phyloP scores from a whole-genome alignment of 1,140 invertebrate genomes.

The Epicauta chinensis region DNA sequence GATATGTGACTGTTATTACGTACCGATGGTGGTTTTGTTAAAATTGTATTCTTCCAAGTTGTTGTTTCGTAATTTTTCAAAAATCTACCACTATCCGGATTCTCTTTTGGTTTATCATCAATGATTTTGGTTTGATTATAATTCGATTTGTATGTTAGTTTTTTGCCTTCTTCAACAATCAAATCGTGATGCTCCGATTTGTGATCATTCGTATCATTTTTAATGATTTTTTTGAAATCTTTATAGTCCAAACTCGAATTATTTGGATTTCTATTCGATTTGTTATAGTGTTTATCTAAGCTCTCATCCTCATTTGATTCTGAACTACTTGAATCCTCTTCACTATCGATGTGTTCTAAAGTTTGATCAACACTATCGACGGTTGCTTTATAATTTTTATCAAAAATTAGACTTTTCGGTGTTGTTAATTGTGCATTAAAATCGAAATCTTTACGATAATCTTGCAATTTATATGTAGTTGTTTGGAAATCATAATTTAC shows the following conservation, averaged over 20 bases:
- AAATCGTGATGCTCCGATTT: constrained; percentile 24
- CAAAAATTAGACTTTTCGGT: constrained; percentile 28
- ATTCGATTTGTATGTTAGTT: constrained; percentile 22
- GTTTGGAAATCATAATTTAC: constrained; percentile 12
- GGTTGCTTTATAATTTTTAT: constrained; percentile 29
- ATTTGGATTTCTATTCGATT: constrained; percentile 5
- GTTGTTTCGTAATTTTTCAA: constrained; percentile 5
- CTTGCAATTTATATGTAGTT: constrained; percentile 8
- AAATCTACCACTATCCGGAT: constrained; percentile 4
- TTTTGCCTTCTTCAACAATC: constrained; percentile 22
- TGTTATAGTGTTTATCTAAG: constrained; percentile 3
- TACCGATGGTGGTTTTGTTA: constrained; percentile 24
- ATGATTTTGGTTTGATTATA: constrained; percentile 22
- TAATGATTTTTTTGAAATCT: constrained; percentile 19
- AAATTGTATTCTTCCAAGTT: constrained; percentile 15
- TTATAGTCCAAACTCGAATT: constrained; percentile 19
- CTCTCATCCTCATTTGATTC: constrained; percentile 11
- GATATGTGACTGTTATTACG: constrained; percentile 17
- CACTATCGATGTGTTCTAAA: constrained; percentile 19
- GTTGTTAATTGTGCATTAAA: constrained; percentile 29
- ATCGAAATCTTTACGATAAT: constrained; percentile 3
- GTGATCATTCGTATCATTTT: constrained; percentile 27
- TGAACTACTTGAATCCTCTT: neutral
- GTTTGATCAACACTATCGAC: constrained; percentile 29
- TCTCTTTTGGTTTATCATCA: constrained; percentile 7